Base-by-base conservation (phyloP, 1,140 invertebrate species). In the Psix sp. region DNA sequence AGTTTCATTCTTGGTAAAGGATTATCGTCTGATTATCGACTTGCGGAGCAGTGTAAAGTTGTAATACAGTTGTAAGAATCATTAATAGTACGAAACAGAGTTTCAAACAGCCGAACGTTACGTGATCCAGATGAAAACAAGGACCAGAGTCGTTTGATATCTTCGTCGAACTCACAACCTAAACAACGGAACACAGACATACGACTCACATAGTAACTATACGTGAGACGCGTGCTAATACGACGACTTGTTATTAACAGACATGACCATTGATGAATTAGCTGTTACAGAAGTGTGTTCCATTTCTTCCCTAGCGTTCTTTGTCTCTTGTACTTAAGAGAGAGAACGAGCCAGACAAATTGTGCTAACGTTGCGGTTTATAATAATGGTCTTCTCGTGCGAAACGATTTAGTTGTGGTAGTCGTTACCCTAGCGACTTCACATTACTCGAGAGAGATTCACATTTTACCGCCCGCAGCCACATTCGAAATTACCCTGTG, bases 41-140 rank as follows among this genome's bases (percentile, higher is more conserved):
- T 7, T 7, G 7, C 7, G 2, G 7, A 7, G n/a, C 7, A 7
- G 7, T 29, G n/a, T 29, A 3, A 7, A 29, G 7, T 29, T n/a
- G 26, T 29, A n/a, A 29, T 29, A 29, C n/a, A 10, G 7, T 29
- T 29, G 2, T 29, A 7, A n/a, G n/a, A n/a, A n/a, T n/a, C n/a
- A n/a, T 35, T 40, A 42, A 45, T 31, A 13, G 18, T 15, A 31
- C 3, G 46, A 56, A 51, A 45, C 13, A n/a, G 16, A 42, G 42
- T 62, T 56, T 48, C 33, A 16, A 51, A 39, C 16, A 31, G 1
- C 15, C 15, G 26, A 73, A 15, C 56, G 71, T 77, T 81, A 84
- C 78, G 80, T 82, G 79, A 82, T 76, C 71, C 48, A 72, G 60
- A 60, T 77, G 63, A 77, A 81, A 82, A 81, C 79, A 81, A 48